Conservation (phyloP, 2,888 invertebrate genomes). For the Charanyca ferruginea region DNA sequence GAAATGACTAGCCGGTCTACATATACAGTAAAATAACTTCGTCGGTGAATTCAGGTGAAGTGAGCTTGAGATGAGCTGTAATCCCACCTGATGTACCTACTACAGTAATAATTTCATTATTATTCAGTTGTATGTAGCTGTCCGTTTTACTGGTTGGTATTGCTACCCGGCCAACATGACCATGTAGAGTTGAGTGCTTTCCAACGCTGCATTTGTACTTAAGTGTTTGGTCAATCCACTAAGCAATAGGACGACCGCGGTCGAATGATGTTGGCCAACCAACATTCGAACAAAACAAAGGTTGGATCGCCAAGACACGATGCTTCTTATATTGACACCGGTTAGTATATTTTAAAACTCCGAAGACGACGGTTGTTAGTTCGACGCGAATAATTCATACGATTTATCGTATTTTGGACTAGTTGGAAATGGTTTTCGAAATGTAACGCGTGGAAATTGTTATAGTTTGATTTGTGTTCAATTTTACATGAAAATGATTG, state of each 20-base stretch:
- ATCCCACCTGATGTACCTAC: too few relatives aligned
- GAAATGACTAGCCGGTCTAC: too few relatives aligned
- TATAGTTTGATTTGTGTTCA: slow-evolving; percentile 45
- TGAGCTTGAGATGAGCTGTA: too few relatives aligned
- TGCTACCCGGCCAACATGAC: slow-evolving; percentile 6
- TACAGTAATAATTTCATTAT: neutral
- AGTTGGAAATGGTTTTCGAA: slow-evolving; percentile 33
- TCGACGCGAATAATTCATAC: slow-evolving; percentile 20
- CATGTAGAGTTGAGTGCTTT: neutral
- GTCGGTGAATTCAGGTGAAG: too few relatives aligned
- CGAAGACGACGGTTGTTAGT: slow-evolving; percentile 16
- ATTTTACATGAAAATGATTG: slow-evolving; percentile 67
- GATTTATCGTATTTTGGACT: slow-evolving; percentile 39
- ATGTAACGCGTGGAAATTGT: slow-evolving; percentile 48
- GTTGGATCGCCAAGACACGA: slow-evolving; percentile 33
- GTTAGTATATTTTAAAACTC: slow-evolving; percentile 31
- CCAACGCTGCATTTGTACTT: slow-evolving; percentile 8
- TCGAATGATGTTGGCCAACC: slow-evolving; percentile 17
- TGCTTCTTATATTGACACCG: neutral
- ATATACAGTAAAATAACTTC: too few relatives aligned
- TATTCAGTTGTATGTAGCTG: neutral
- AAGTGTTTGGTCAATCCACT: neutral
- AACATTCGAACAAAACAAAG: slow-evolving; percentile 21
- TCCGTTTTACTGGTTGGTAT: neutral
- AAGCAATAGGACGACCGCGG: neutral